Evolutionary conservation across 2,888 invertebrate genomes (phyloP).

Genomic region (Dynastes grantii): DNA sequence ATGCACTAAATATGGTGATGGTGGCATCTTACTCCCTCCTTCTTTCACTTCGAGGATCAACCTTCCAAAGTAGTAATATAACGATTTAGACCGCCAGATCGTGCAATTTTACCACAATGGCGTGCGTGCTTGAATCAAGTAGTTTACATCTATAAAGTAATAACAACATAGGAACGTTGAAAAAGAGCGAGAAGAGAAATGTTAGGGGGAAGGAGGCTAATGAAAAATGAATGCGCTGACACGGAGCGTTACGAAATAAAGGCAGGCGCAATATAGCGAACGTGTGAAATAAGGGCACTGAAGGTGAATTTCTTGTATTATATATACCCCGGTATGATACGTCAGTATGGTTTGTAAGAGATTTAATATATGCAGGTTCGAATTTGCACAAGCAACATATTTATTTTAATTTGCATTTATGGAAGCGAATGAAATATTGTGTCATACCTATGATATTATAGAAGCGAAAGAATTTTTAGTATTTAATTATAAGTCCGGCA

Average conservation of each 20-base stretch:
- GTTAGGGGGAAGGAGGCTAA: not conserved
- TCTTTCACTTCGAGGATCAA: not conserved
- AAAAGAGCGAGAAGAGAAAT: constrained; percentile 11
- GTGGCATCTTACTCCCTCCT: not conserved
- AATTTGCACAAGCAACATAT: constrained; percentile 4
- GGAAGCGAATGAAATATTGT: no score
- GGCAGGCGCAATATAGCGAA: constrained; percentile 8
- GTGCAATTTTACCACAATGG: constrained; percentile 15
- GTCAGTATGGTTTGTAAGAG: no score
- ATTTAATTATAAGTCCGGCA: no score
- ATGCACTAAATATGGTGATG: no score
- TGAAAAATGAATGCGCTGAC: constrained; percentile 25
- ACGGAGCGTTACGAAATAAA: constrained; percentile 1
- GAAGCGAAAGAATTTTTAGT: no score
- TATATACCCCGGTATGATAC: no score
- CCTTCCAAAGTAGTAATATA: not conserved
- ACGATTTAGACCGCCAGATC: not conserved
- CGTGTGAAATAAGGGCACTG: constrained; percentile 6
- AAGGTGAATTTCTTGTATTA: not conserved
- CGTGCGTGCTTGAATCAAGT: constrained; percentile 17
- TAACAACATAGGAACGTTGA: not conserved
- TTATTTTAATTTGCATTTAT: constrained; percentile 10
- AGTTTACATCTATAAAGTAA: constrained; percentile 25
- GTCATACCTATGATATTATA: no score
- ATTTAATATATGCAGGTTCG: not conserved